Percentiles rank a stretch among this genome's conserved stretches.
Conservation (phyloP, 2,888 invertebrate genomes). For the Protonemura montana region DNA sequence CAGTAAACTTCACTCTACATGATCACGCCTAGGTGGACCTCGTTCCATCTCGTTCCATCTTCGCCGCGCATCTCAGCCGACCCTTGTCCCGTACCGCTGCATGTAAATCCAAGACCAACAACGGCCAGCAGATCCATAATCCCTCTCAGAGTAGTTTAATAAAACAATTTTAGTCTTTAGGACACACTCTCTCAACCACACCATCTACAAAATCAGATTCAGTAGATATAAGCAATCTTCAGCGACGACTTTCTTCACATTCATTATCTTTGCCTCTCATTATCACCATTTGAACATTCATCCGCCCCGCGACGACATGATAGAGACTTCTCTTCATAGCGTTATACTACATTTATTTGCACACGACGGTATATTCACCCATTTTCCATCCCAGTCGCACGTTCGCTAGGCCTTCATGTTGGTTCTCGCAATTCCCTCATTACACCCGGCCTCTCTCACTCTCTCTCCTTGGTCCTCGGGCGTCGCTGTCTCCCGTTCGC, state of each 20-base stretch:
- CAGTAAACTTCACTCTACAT: not conserved
- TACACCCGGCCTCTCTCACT: slow-evolving; percentile 10
- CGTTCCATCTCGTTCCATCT: not conserved
- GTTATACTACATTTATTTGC: slow-evolving; percentile 22
- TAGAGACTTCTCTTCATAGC: not conserved
- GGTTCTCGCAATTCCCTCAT: slow-evolving; percentile 23
- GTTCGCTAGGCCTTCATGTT: not conserved
- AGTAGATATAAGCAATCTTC: no score
- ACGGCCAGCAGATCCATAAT: no score
- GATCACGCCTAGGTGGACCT: not conserved
- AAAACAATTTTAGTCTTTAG: no score
- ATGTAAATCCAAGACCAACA: no score
- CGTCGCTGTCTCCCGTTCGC: not conserved
- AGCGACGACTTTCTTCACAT: no score
- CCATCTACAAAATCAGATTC: no score
- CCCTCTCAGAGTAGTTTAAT: no score
- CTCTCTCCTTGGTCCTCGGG: slow-evolving; percentile 34
- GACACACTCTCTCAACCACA: no score
- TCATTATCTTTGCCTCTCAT: slow-evolving; percentile 31
- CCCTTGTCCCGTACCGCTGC: not conserved
- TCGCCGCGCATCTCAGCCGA: not conserved
- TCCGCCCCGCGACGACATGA: not conserved
- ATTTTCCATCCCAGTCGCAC: slow-evolving; percentile 1
- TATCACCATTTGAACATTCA: slow-evolving; percentile 25
- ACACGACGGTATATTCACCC: slow-evolving; percentile 17